phyloP scores from a whole-genome alignment of 2,797 vertebrate genomes.

The Chiropotes sagulatus region DNA sequence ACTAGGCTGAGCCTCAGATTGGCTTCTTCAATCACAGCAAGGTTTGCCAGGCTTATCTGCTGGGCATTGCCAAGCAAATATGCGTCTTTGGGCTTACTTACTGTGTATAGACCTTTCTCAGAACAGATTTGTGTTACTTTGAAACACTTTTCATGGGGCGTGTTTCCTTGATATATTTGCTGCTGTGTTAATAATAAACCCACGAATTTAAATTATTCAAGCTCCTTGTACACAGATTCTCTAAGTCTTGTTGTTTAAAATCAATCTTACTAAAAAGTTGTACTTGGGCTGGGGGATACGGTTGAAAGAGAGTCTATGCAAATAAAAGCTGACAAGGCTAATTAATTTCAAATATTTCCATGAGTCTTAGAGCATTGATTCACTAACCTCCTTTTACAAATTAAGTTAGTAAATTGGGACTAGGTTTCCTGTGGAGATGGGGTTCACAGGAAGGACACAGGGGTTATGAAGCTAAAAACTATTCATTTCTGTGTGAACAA shows the following conservation, averaged over 20 bases:
- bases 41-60: slow-evolving; percentile 83
- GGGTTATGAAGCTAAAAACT: slow-evolving; percentile 36
- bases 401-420: slow-evolving; percentile 27
- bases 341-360: slow-evolving; percentile 64
- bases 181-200: slow-evolving; percentile 85
- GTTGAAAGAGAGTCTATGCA: slow-evolving; percentile 30
- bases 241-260: slow-evolving; percentile 63
- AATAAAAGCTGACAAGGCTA: slow-evolving; percentile 48
- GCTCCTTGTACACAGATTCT: slow-evolving; percentile 70
- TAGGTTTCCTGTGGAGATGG: slow-evolving; percentile 26
- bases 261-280: slow-evolving; percentile 57
- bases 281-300: background rate
- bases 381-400: slow-evolving; percentile 48
- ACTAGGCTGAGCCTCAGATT: slow-evolving; percentile 67
- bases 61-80: slow-evolving; percentile 80
- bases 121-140: slow-evolving; percentile 76
- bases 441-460: slow-evolving; percentile 26
- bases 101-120: slow-evolving; percentile 79
- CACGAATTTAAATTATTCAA: slow-evolving; percentile 59
- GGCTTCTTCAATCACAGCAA: slow-evolving; percentile 47
- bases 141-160: slow-evolving; percentile 76
- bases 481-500: slow-evolving; percentile 30
- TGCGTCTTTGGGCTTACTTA: slow-evolving; percentile 71
- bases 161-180: slow-evolving; percentile 76
- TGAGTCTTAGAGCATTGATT: slow-evolving; percentile 3